Base-by-base conservation (phyloP, 2,888 invertebrate genomes). In the Arrhopalites spinosus region DNA sequence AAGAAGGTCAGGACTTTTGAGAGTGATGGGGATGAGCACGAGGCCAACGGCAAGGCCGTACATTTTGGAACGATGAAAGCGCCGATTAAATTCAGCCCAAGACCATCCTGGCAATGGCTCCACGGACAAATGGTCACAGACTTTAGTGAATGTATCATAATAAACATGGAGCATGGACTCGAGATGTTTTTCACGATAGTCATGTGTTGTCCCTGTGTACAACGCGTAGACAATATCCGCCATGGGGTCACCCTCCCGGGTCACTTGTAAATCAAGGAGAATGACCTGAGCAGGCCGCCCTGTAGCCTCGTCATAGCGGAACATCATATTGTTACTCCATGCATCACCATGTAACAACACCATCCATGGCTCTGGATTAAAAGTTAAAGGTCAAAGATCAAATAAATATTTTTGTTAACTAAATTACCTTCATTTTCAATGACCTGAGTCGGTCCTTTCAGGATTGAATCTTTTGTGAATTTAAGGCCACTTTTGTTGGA, bases 321-420 rank as follows among this genome's bases (percentile, higher is more conserved):
- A 81, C 15, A 81, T 68, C 76, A 80, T 75, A 45, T 81, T 80
- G 68, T 81, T 80, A 0, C 70, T 59, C 78, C 79, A 80, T 29
- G 75, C 76, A 66, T 81, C 81, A 13, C 81, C 81, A 50, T 80
- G 80, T 29, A 61, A 56, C 1, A 67, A 59, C 8, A 78, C 73
- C 2, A 56, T 47, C 81, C 81, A 81, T 45, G 77, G 78, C 13
- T 69, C 80, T 80, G 45, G 7, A 45, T 13, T 36, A 2, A 59
- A 45, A 45, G 7, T 45, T 45, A 45, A 11, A 45, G 50, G 27
- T 23, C 45, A 50, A n/a, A 50, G 3, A 17, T 3, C 2, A 50
- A 50, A 50, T 5, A 50, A 50, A n/a, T 50, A 13, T 15, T 50
- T 50, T 50, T 50, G 3, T 50, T 3, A 50, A 50, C 2, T 23